These are phyloP conservation scores for Epinephelus lanceolatus DNA, from an alignment of 2,113 vertebrate genomes.

Conservation along the genomic window DNA sequence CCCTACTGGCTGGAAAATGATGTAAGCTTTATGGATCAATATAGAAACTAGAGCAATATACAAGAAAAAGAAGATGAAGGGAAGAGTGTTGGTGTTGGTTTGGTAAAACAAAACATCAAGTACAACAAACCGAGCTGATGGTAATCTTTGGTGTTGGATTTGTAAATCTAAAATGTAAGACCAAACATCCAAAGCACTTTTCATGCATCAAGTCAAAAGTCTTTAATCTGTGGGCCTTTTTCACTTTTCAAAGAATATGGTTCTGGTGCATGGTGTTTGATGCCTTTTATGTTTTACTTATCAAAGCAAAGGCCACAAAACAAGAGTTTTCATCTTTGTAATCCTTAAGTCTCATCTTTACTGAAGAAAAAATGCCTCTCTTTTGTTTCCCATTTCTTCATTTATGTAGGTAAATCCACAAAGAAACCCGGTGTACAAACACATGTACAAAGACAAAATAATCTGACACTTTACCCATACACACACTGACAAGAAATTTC, in stretches of 20 bases:
- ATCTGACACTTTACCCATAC: not conserved
- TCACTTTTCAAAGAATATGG: slow-evolving; percentile 50
- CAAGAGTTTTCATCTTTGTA: slow-evolving; percentile 38
- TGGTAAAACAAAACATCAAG: not conserved
- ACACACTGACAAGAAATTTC: not conserved
- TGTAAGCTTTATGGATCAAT: not conserved
- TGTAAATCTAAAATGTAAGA: slow-evolving; percentile 38
- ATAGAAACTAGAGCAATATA: not conserved
- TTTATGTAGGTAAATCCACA: not conserved
- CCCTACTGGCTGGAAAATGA: not conserved
- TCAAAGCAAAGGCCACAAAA: slow-evolving; percentile 44
- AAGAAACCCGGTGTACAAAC: not conserved
- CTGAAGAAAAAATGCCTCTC: not conserved
- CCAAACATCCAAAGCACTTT: slow-evolving; percentile 21
- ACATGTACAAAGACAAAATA: not conserved
- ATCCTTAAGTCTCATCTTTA: slow-evolving; percentile 39
- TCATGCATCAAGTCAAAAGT: slow-evolving; percentile 36
- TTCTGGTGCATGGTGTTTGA: slow-evolving; percentile 34
- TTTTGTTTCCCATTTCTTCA: not conserved
- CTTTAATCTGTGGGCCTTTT: slow-evolving; percentile 50
- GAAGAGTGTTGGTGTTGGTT: slow-evolving; percentile 1
- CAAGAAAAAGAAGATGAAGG: not conserved
- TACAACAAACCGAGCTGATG: not conserved
- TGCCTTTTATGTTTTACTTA: slow-evolving; percentile 54
- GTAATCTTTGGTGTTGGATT: slow-evolving; percentile 20